Percentiles rank a stretch among this genome's conserved stretches.
Evolutionary conservation across 2,888 invertebrate species (phyloP).

Genomic region (Agrotis puta): DNA sequence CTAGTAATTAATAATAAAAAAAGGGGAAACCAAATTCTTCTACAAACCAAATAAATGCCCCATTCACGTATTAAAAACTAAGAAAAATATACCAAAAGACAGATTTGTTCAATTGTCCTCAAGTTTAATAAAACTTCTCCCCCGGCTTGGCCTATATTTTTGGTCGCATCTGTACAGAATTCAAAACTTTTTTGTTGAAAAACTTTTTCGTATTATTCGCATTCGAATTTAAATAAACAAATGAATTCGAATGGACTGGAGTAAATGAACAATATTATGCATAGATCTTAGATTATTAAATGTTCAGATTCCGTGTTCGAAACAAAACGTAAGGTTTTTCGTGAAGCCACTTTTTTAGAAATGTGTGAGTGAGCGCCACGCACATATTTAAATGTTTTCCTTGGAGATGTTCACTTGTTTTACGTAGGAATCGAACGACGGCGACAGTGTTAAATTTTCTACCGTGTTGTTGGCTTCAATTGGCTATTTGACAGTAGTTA

Average conservation of each 20-base stretch:
- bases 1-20: no score
- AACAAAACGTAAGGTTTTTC: no score
- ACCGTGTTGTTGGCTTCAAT: no score
- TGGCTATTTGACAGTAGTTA: no score
- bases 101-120: background rate
- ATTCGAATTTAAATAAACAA: constrained; percentile 46
- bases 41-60: background rate
- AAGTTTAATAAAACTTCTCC: constrained; percentile 22
- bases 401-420: no score
- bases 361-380: no score
- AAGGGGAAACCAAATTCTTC: background rate
- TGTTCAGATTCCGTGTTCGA: no score
- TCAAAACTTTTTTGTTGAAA: constrained; percentile 29
- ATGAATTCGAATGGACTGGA: constrained; percentile 4
- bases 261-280: background rate
- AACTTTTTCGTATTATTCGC: constrained; percentile 27
- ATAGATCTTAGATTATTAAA: no score
- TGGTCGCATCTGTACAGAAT: constrained; percentile 24
- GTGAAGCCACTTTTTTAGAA: no score
- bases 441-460: no score
- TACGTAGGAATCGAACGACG: no score
- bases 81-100: constrained; percentile 16
- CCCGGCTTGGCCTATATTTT: constrained; percentile 3
- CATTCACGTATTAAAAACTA: constrained; percentile 2
- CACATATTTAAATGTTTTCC: no score